phyloP scores from a whole-genome alignment of 2,888 invertebrate species.

The Nomada fabriciana region DNA sequence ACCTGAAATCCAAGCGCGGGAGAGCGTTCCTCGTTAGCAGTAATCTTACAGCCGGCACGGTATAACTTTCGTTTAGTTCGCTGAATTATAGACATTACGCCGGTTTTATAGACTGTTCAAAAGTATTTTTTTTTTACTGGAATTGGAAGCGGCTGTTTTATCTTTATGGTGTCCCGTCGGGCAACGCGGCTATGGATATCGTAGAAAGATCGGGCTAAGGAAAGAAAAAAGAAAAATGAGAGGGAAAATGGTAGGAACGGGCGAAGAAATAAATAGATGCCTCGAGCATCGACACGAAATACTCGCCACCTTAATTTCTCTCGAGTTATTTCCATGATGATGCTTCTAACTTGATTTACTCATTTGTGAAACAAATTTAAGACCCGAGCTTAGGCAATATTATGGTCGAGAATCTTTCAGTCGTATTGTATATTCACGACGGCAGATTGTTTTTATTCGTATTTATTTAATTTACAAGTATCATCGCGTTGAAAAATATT shows the following conservation, averaged over 20 bases:
- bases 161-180: neutral
- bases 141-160: neutral
- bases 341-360: slow-evolving; percentile 23
- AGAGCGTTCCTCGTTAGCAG: neutral
- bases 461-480: neutral
- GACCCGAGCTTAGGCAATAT: neutral
- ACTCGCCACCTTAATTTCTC: slow-evolving; percentile 42
- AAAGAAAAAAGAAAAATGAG: neutral
- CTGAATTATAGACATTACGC: slow-evolving; percentile 14
- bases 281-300: slow-evolving; percentile 14
- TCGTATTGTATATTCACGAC: neutral
- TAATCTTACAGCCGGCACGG: neutral
- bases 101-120: neutral
- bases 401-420: neutral
- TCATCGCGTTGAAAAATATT: no score
- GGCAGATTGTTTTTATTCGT: neutral
- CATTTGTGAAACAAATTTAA: slow-evolving; percentile 25
- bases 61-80: slow-evolving; percentile 8
- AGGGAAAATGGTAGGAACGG: neutral
- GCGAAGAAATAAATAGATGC: slow-evolving; percentile 34
- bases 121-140: neutral
- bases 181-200: neutral
- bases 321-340: slow-evolving; percentile 45
- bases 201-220: slow-evolving; percentile 24
- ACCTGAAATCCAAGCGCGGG: neutral